phyloP scores from a whole-genome alignment of 2,797 vertebrate species.

The Dendrocincla fuliginosa region DNA sequence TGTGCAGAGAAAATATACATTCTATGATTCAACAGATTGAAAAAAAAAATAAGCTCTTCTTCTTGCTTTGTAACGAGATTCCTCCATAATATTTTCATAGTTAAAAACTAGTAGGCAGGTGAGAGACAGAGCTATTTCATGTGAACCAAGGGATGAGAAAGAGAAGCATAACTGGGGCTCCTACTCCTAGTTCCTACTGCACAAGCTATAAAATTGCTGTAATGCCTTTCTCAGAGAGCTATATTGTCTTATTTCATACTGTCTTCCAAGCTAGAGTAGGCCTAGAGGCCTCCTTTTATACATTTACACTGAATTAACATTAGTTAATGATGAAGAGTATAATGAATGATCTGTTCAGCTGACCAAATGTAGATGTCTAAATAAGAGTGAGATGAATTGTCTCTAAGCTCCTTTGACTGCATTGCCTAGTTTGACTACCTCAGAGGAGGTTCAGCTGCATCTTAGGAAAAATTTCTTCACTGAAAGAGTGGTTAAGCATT shows the following conservation, averaged over 20 bases:
- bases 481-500: neutral
- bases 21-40: neutral
- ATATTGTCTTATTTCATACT: neutral
- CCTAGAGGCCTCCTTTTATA: neutral
- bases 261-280: neutral
- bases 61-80: conserved; percentile 1
- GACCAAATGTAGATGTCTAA: neutral
- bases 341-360: neutral
- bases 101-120: conserved; percentile 34
- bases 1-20: neutral
- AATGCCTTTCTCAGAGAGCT: neutral
- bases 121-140: conserved; percentile 33
- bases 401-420: neutral
- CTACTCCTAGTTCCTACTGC: conserved; percentile 1
- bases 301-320: neutral
- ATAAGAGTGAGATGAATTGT: neutral
- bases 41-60: neutral
- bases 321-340: neutral
- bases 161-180: neutral
- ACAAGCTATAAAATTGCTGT: neutral
- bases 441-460: neutral
- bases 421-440: neutral
- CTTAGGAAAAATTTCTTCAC: neutral
- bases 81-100: conserved; percentile 40
- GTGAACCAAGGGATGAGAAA: conserved; percentile 32